A percentile compares a stretch with the other conserved stretches of the same genome.
phyloP scores from a whole-genome alignment of 2,888 invertebrate genomes.

The Galerucella nymphaeae region DNA sequence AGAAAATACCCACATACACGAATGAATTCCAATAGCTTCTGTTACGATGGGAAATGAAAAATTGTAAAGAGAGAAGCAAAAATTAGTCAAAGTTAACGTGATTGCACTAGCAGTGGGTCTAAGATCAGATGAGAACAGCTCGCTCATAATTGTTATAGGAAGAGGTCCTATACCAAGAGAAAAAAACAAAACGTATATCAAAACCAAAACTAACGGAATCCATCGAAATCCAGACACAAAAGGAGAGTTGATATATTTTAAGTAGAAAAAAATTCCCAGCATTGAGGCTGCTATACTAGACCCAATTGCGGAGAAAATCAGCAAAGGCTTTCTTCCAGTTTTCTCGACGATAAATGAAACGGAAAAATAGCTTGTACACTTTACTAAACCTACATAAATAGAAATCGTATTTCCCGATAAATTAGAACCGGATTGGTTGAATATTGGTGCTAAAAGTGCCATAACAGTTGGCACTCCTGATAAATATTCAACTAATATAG shows the following conservation, averaged over 20 bases:
- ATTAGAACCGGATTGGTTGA: slow-evolving; percentile 25
- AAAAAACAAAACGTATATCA: slow-evolving; percentile 78
- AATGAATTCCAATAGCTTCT: slow-evolving; percentile 22
- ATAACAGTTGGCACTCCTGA: slow-evolving; percentile 32
- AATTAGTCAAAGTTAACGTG: slow-evolving; percentile 31
- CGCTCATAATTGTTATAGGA: slow-evolving; percentile 84
- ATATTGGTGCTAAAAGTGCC: slow-evolving; percentile 32
- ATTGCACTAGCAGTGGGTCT: slow-evolving; percentile 70
- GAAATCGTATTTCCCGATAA: slow-evolving; percentile 71
- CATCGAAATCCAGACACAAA: slow-evolving; percentile 66
- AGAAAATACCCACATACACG: slow-evolving; percentile 34
- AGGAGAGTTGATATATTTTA: slow-evolving; percentile 61
- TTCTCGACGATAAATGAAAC: slow-evolving; percentile 80
- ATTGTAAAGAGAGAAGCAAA: slow-evolving; percentile 18
- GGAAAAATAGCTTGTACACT: slow-evolving; percentile 75
- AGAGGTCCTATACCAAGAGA: slow-evolving; percentile 77
- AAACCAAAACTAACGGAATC: slow-evolving; percentile 76
- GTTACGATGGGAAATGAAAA: slow-evolving; percentile 33
- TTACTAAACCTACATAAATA: slow-evolving; percentile 81
- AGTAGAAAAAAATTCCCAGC: slow-evolving; percentile 71
- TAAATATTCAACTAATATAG: slow-evolving; percentile 12
- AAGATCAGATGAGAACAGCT: slow-evolving; percentile 81
- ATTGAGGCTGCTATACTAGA: slow-evolving; percentile 72
- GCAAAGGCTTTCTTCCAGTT: slow-evolving; percentile 76
- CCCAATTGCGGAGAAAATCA: slow-evolving; percentile 75